A percentile compares a stretch with the other conserved stretches of the same genome.
phyloP scores from a whole-genome alignment of 2,797 vertebrate species.

The Pygocentrus nattereri region DNA sequence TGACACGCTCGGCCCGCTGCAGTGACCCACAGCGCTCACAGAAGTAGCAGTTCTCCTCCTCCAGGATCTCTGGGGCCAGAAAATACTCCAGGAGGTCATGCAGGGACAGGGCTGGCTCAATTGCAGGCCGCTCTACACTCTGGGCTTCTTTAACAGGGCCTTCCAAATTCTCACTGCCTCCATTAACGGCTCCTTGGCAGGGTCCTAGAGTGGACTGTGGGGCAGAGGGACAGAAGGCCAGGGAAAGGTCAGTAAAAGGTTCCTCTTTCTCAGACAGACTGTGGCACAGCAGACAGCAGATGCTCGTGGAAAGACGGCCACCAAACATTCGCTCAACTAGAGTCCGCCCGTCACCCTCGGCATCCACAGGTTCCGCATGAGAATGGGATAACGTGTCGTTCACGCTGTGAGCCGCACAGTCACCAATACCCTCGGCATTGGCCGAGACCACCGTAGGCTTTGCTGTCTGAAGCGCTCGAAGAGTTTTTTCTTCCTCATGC shows the following conservation, averaged over 20 bases:
- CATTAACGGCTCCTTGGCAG: constrained; percentile 81
- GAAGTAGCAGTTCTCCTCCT: constrained; percentile 96
- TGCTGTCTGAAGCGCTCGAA: constrained; percentile 79
- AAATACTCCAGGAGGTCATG: constrained; percentile 96
- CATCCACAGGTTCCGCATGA: constrained; percentile 39
- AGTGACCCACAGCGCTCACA: constrained; percentile 94
- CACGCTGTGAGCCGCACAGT: constrained; percentile 55
- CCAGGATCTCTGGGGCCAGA: constrained; percentile 94
- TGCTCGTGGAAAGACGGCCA: constrained; percentile 89
- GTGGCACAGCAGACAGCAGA: constrained; percentile 92
- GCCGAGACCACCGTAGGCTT: constrained; percentile 59
- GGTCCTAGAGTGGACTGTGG: constrained; percentile 65
- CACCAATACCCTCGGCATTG: constrained; percentile 52
- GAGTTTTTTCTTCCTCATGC: constrained; percentile 95
- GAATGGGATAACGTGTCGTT: constrained; percentile 63
- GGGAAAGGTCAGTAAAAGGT: constrained; percentile 94
- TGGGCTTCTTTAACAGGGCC: constrained; percentile 49
- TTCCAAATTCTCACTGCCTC: constrained; percentile 77
- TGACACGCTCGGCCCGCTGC: constrained; percentile 93
- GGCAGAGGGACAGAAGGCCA: constrained; percentile 92
- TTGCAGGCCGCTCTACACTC: constrained; percentile 65
- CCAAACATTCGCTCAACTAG: constrained; percentile 96
- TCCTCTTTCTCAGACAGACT: constrained; percentile 95
- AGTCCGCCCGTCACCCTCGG: constrained; percentile 78
- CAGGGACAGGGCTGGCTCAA: constrained; percentile 84